phyloP scores from a whole-genome alignment of 2,797 vertebrate genomes.

The Myripristis jacobus region DNA sequence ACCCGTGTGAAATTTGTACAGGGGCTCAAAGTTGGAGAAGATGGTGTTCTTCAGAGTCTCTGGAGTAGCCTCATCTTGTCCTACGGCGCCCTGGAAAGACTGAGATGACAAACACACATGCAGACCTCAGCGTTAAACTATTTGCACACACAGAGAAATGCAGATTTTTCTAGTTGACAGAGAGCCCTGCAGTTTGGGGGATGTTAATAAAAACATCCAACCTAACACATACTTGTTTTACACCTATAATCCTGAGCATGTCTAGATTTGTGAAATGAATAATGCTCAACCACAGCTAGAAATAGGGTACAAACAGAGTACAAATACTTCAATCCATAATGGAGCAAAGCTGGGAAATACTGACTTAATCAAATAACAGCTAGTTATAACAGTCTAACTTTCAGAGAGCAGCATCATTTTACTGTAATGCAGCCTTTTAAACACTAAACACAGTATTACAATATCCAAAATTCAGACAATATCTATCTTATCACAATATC shows the following conservation, averaged over 20 bases:
- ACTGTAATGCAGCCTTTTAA: too few species aligned
- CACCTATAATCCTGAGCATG: neutral
- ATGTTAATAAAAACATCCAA: neutral
- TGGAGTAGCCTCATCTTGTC: slow-evolving; percentile 89
- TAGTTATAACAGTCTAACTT: too few species aligned
- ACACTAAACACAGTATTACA: too few species aligned
- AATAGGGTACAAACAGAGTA: neutral
- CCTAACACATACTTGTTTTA: neutral
- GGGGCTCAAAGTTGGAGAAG: slow-evolving; percentile 92
- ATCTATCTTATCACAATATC: too few species aligned
- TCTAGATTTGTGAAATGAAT: too few species aligned
- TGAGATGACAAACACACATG: slow-evolving; percentile 63
- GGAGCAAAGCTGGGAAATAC: too few species aligned
- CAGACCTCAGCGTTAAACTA: neutral
- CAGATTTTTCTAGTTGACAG: neutral
- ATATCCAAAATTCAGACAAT: too few species aligned
- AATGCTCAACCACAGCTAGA: neutral
- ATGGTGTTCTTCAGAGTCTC: slow-evolving; percentile 89
- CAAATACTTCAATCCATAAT: neutral
- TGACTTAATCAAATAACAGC: too few species aligned
- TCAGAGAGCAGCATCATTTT: too few species aligned
- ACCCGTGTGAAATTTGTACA: slow-evolving; percentile 93
- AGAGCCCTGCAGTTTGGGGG: neutral
- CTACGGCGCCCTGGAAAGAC: slow-evolving; percentile 91
- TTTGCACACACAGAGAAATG: neutral